These are phyloP conservation scores for Scelioninae gen. 1 DNA, from an alignment of 2,888 invertebrate genomes.

Conservation along the genomic window DNA sequence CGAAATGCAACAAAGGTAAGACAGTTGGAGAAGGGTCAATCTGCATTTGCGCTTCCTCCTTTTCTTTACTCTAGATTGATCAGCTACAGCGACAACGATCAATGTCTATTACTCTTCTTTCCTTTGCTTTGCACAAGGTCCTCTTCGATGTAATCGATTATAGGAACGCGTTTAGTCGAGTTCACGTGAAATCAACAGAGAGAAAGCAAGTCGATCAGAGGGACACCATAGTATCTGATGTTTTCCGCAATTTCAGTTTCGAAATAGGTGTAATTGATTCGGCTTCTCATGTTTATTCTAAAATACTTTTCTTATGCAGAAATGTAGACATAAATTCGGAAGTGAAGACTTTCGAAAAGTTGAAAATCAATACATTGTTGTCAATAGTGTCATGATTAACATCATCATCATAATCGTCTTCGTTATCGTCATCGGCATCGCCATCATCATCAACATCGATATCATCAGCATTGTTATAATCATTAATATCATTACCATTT, in stretches of 20 bases:
- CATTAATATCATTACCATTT: no score
- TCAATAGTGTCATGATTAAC: no score
- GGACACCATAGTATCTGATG: slow-evolving; percentile 42
- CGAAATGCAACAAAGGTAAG: slow-evolving; percentile 33
- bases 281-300: slow-evolving; percentile 46
- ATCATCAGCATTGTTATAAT: no score
- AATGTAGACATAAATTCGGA: not conserved
- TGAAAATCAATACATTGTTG: no score
- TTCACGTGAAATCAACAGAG: slow-evolving; percentile 52
- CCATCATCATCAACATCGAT: no score
- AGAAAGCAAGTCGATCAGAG: slow-evolving; percentile 46
- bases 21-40: slow-evolving; percentile 14
- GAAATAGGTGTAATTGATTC: slow-evolving; percentile 52
- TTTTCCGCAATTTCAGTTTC: slow-evolving; percentile 59
- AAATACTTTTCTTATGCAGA: slow-evolving; percentile 28
- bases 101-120: slow-evolving; percentile 54
- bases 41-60: slow-evolving; percentile 50
- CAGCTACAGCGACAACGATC: slow-evolving; percentile 67
- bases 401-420: no score
- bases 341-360: not conserved
- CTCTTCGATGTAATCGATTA: slow-evolving; percentile 61
- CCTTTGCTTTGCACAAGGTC: slow-evolving; percentile 38
- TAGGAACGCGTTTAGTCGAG: slow-evolving; percentile 48
- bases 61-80: slow-evolving; percentile 74
- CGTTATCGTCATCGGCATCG: no score